A percentile compares a stretch with the other conserved stretches of the same genome.
These are phyloP conservation scores for Mus minutoides DNA, from an alignment of 2,797 vertebrate species.

Conservation along the genomic window DNA sequence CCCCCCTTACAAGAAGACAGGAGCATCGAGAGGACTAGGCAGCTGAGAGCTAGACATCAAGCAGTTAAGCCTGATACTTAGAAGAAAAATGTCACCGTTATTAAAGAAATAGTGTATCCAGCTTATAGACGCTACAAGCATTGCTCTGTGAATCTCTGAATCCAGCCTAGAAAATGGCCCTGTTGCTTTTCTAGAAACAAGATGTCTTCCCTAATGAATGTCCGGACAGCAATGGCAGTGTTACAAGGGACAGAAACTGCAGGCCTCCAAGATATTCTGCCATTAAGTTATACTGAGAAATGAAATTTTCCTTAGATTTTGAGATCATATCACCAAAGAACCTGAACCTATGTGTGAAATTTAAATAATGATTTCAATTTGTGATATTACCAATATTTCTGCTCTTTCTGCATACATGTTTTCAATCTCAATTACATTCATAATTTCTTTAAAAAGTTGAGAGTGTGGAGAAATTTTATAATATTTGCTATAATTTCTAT, in stretches of 20 bases:
- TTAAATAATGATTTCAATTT: neutral
- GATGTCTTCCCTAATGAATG: neutral
- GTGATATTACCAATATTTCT: constrained; percentile 20
- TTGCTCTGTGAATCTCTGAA: neutral
- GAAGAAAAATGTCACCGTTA: neutral
- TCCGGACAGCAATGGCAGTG: neutral
- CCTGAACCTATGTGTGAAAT: neutral
- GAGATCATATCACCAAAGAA: neutral
- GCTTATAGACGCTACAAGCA: neutral
- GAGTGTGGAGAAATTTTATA: neutral
- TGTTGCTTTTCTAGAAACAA: neutral
- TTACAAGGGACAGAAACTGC: neutral
- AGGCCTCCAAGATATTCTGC: neutral
- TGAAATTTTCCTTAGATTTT: neutral
- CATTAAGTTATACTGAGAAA: constrained; percentile 26
- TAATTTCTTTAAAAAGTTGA: neutral
- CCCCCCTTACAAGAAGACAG: neutral
- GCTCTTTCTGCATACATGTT: neutral
- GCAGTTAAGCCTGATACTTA: neutral
- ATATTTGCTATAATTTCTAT: neutral
- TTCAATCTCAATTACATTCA: neutral
- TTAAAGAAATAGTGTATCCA: neutral
- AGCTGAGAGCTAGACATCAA: neutral
- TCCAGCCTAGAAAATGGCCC: neutral
- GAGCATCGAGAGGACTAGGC: neutral